Evolutionary conservation across 30 jellyfish, hydroid and myxozoan species (phyloP).

Genomic region (Aurelia coerulea): DNA sequence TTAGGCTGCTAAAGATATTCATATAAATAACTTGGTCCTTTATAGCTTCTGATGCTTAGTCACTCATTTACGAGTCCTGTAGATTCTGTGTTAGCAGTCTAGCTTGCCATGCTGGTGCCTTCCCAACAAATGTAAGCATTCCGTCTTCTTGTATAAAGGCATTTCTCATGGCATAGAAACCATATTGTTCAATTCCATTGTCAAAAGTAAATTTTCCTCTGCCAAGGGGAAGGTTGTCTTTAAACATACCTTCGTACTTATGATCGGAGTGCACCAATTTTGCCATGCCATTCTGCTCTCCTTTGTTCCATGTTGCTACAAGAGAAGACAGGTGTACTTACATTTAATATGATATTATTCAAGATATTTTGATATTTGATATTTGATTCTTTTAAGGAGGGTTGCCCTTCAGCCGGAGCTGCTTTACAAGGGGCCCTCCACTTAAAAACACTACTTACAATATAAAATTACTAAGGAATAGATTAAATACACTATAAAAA

Average conservation of each 20-base stretch:
- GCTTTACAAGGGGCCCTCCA: too few species aligned
- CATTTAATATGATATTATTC: too few species aligned
- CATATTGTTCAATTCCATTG: slow-evolving; percentile 79
- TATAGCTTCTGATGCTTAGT: too few species aligned
- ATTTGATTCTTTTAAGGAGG: too few species aligned
- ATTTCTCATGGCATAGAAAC: slow-evolving; percentile 71
- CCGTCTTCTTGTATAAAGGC: slow-evolving; percentile 67
- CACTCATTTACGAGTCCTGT: not conserved
- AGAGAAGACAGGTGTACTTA: too few species aligned
- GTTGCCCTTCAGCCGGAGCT: too few species aligned
- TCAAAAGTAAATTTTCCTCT: slow-evolving; percentile 58
- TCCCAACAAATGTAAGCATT: slow-evolving; percentile 74
- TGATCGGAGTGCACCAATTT: slow-evolving; percentile 52
- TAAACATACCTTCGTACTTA: slow-evolving; percentile 65
- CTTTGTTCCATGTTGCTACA: slow-evolving; percentile 77
- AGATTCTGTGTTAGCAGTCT: slow-evolving; percentile 8
- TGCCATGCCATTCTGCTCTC: slow-evolving; percentile 73
- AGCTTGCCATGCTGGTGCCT: slow-evolving; percentile 80
- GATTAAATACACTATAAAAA: too few species aligned
- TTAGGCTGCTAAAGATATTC: too few species aligned
- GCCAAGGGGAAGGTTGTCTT: slow-evolving; percentile 71
- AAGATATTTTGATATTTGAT: too few species aligned
- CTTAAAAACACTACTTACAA: too few species aligned
- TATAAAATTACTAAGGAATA: too few species aligned
- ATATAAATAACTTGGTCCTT: too few species aligned